Base-by-base conservation (phyloP, 1,140 invertebrate genomes). In the Caerostris darwini region DNA sequence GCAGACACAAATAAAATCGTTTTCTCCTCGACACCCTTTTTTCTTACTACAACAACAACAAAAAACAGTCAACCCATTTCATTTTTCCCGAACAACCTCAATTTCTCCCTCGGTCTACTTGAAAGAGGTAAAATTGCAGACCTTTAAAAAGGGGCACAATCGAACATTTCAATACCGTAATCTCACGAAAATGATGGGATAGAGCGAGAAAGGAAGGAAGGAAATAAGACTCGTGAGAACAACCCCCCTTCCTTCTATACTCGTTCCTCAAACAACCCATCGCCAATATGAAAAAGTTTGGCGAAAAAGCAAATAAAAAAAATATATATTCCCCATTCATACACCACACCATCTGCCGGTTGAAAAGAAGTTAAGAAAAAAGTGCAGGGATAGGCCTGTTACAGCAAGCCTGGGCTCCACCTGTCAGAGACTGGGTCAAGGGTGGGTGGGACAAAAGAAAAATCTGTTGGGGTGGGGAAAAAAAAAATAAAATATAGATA, bases 371-470 rank as follows among this genome's bases (percentile, higher is more conserved):
- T 57, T 14, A 5, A 67, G 10, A 10, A 67, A 88, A 67, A 88
- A 67, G 50, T 17, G 7, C 1, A 34, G n/a, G 19, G 50, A 50
- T 54, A 67, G 86, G 86, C 61, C 61, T 8, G 5, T 50, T 53
- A 17, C 86, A 34, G 12, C 88, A 14, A 14, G 88, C 67, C 54
- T 71, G 54, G 53, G 58, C 61, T 14, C 88, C 69, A 90, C 88
- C 88, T 59, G 64, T 12, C 64, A 71, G 54, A 85, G 90, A 92
- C 77, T 92, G 81, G 90, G 90, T 92, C 90, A 92, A 92, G 90
- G 90, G 90, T 89, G 34, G 34, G 34, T 77, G 90, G 90, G 64
- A 85, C 77, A 92, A 85, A 89, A 64, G 85, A 56, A 56, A 58
- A 86, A 56, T 54, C 17, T 59, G 53, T 6, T 17, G 61, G 85